These are phyloP conservation scores for Hemaris fuciformis DNA, from an alignment of 2,888 invertebrate species.

Conservation along the genomic window DNA sequence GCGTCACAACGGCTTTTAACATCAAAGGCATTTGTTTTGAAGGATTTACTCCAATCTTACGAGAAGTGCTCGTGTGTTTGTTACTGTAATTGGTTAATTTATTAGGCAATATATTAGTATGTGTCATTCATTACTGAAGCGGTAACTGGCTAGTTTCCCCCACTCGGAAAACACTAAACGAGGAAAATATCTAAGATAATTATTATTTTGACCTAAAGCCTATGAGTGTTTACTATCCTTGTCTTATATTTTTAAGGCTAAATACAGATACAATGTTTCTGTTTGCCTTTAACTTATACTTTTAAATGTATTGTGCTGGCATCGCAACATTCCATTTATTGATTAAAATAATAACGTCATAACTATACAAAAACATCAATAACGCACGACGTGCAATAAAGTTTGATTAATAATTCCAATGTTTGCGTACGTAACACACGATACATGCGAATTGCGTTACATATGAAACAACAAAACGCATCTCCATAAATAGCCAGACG, in stretches of 20 bases:
- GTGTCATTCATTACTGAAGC: background rate
- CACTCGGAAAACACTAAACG: background rate
- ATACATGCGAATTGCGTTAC: constrained; percentile 46
- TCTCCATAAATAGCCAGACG: constrained; percentile 55
- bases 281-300: background rate
- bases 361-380: constrained; percentile 15
- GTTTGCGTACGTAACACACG: constrained; percentile 30
- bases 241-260: too few species aligned
- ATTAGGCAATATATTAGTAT: background rate
- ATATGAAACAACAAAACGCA: constrained; percentile 58
- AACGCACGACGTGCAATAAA: constrained; percentile 14
- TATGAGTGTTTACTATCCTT: too few species aligned
- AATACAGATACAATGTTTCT: too few species aligned
- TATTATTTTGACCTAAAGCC: too few species aligned
- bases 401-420: constrained; percentile 15
- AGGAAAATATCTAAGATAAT: too few species aligned
- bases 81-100: background rate
- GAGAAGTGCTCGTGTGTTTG: background rate
- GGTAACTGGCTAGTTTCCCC: background rate
- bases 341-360: constrained; percentile 14
- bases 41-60: background rate
- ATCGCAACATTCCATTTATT: constrained; percentile 6
- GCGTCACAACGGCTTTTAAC: background rate
- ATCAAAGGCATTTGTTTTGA: background rate
- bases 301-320: background rate